These are phyloP conservation scores for Scytalopus superciliaris DNA, from an alignment of 2,113 vertebrate species.

Conservation along the genomic window DNA sequence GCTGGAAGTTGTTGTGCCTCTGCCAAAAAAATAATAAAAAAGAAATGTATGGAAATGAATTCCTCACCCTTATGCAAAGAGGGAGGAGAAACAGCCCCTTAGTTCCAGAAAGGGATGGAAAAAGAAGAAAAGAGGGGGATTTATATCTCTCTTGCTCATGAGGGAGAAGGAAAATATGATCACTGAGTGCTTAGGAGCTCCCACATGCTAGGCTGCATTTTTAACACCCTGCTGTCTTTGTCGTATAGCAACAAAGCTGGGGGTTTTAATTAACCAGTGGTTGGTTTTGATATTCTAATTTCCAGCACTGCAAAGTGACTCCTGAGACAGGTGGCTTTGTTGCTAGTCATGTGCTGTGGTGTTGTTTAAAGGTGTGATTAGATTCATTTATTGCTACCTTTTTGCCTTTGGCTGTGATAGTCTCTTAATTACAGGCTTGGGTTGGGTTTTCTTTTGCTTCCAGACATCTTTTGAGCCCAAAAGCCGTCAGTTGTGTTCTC, in stretches of 20 bases:
- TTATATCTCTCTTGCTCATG: neutral
- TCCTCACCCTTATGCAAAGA: neutral
- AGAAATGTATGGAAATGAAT: neutral
- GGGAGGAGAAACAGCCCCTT: neutral
- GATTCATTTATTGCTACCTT: neutral
- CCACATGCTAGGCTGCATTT: neutral
- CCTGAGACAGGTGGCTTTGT: neutral
- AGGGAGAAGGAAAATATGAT: neutral
- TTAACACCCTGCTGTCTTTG: slow-evolving; percentile 17
- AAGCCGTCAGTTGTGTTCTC: neutral
- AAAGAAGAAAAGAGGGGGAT: neutral
- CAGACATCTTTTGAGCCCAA: neutral
- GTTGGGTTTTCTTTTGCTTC: neutral
- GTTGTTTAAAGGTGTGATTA: neutral
- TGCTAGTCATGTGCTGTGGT: neutral
- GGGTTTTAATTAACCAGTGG: slow-evolving; percentile 9
- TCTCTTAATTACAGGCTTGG: neutral
- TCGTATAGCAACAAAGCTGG: neutral
- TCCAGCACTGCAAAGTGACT: neutral
- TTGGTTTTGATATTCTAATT: slow-evolving; percentile 12
- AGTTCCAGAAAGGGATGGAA: neutral
- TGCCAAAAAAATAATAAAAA: neutral
- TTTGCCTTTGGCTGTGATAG: neutral
- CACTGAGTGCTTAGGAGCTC: neutral
- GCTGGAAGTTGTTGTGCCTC: neutral